Evolutionary conservation across 2,888 invertebrate genomes (phyloP).

Genomic region (Heliconius cydno): DNA sequence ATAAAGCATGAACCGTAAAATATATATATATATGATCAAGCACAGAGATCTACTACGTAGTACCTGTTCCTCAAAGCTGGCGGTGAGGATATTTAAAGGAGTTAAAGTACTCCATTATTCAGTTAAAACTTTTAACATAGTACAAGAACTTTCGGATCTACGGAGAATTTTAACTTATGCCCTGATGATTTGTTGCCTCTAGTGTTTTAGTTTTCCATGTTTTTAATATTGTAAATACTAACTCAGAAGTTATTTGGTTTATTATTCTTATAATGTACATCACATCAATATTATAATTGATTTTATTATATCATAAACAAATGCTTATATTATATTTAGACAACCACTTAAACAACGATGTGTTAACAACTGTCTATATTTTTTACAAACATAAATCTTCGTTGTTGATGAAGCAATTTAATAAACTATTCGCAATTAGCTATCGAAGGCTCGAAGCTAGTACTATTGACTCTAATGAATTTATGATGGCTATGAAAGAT

Average conservation of each 20-base stretch:
- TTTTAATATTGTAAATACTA: too few species aligned
- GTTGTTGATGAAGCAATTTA: constrained; percentile 10
- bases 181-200: neutral
- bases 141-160: neutral
- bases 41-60: too few species aligned
- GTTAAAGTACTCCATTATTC: neutral
- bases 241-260: too few species aligned
- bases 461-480: constrained; percentile 4
- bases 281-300: neutral
- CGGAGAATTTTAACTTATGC: neutral
- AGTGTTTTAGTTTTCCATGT: neutral
- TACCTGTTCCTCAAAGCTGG: neutral
- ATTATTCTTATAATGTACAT: neutral
- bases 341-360: too few species aligned
- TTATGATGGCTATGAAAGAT: constrained; percentile 9
- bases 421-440: constrained; percentile 14
- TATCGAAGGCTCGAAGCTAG: neutral
- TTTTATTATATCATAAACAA: neutral
- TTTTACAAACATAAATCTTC: constrained; percentile 4
- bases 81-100: neutral
- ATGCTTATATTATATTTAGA: too few species aligned
- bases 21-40: too few species aligned
- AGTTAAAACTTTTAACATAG: neutral
- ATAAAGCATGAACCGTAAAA: neutral
- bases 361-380: neutral